A percentile compares a stretch with the other conserved stretches of the same genome.
These are phyloP conservation scores for Ellobius talpinus DNA, from an alignment of 2,113 vertebrate species.

Conservation along the genomic window DNA sequence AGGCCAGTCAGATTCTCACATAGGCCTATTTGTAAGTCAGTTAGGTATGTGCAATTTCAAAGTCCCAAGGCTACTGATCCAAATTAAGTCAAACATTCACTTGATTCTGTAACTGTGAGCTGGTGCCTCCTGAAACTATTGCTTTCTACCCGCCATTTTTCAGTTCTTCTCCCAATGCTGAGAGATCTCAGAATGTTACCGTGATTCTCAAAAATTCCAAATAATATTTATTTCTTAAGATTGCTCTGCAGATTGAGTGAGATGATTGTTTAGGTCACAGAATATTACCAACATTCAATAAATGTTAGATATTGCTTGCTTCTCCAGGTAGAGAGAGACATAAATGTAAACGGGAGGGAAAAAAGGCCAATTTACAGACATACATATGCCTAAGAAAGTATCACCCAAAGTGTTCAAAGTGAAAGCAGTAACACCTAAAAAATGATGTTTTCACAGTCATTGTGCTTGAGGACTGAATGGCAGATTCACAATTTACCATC, in stretches of 20 bases:
- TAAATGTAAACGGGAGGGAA: background rate
- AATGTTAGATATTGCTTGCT: background rate
- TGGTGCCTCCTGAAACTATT: background rate
- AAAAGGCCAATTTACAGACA: background rate
- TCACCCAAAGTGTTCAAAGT: background rate
- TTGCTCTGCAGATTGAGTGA: background rate
- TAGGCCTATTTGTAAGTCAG: background rate
- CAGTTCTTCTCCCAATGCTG: background rate
- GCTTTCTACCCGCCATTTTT: background rate
- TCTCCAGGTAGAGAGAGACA: background rate
- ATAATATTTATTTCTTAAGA: background rate
- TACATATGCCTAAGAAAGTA: background rate
- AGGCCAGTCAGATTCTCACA: background rate
- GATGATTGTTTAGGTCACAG: background rate
- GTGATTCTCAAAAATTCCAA: constrained; percentile 2
- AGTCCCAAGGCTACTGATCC: background rate
- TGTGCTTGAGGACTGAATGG: background rate
- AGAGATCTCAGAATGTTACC: background rate
- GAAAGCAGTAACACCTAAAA: background rate
- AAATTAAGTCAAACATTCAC: background rate
- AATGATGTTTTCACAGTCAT: background rate
- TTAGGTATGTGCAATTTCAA: background rate
- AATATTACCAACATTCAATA: background rate
- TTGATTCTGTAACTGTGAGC: background rate
- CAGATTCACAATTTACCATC: background rate